Base-by-base conservation (phyloP, 2,113 vertebrate species). In the Orthonyx spaldingii region DNA sequence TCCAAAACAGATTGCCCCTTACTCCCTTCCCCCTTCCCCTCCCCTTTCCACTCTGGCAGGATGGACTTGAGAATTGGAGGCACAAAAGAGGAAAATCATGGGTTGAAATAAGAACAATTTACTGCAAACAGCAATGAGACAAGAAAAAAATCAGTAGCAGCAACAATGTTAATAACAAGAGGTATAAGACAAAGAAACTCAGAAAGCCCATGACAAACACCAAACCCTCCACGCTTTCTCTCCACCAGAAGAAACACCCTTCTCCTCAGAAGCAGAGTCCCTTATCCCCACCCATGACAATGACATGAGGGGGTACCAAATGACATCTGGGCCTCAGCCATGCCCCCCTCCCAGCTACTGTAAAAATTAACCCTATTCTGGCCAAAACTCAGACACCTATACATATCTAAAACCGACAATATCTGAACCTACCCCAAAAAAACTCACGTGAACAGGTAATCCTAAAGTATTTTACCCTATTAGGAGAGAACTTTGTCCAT, bases 151-250 rank as follows among this genome's bases (percentile, higher is more conserved):
- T 42, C 30, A 39, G 17, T 13, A 60, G 33, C 33, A 68, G 13
- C 28, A 66, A 13, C 7, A n/a, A n/a, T 17, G 26, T 30, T 30
- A n/a, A 39, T n/a, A 60, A 13, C 28, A 52, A 16, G 18, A 64
- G 10, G 6, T 18, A 19, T 26, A 16, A 39, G 24, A 39, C 20
- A 39, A 53, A 59, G 27, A 39, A 50, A 37, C 4, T 0, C 13
- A 24, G 53, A 18, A 47, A 18, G 16, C 7, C 10, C 10, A 7
- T 0, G 0, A 13, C 7, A 44, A 44, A 23, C 9, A 7, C 11
- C 4, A 7, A 32, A 26, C 35, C 32, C 42, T 33, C 6, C 6
- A 21, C 4, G 2, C 16, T 21, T 56, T 22, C n/a, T 21, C 7
- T 30, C 10, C 30, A 33, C 4, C 1, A 6, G 26, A 49, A 37